Conservation (phyloP, 2,797 vertebrate species). For the Mormyrus proboscirostris region DNA sequence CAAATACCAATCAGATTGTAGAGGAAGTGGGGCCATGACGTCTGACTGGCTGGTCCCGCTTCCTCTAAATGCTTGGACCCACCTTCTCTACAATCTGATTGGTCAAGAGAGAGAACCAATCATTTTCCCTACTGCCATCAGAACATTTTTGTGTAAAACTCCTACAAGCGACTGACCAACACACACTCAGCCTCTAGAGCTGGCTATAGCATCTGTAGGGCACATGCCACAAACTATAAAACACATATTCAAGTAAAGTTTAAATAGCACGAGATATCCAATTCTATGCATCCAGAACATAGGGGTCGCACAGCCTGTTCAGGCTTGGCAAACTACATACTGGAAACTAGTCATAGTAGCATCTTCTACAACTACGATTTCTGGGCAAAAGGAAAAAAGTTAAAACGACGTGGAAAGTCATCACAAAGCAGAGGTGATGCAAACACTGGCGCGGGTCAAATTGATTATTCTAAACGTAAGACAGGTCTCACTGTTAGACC, state of each 20-base stretch:
- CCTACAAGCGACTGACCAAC: constrained; percentile 23
- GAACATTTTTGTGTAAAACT: not conserved
- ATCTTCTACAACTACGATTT: constrained; percentile 74
- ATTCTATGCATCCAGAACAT: constrained; percentile 87
- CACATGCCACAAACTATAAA: constrained; percentile 93
- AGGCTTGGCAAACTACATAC: constrained; percentile 91
- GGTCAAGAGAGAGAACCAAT: not conserved
- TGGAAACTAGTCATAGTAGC: constrained; percentile 83
- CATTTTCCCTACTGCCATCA: not conserved
- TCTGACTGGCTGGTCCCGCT: not conserved
- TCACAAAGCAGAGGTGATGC: constrained; percentile 44
- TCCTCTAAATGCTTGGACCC: not conserved
- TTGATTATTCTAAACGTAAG: constrained; percentile 57
- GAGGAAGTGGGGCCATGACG: not conserved
- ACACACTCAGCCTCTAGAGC: constrained; percentile 49
- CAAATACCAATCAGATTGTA: not conserved
- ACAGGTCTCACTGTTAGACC: constrained; percentile 47
- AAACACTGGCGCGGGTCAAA: constrained; percentile 78
- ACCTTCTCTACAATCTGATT: not conserved
- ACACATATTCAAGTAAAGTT: constrained; percentile 86
- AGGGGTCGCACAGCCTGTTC: constrained; percentile 91
- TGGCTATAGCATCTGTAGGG: constrained; percentile 87
- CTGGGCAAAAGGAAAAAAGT: constrained; percentile 62
- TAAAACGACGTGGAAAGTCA: constrained; percentile 53
- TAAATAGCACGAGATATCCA: constrained; percentile 83